Percentiles rank a stretch among this genome's conserved stretches.
phyloP scores from a whole-genome alignment of 2,888 invertebrate genomes.

The Pseudolycoriella hygida region DNA sequence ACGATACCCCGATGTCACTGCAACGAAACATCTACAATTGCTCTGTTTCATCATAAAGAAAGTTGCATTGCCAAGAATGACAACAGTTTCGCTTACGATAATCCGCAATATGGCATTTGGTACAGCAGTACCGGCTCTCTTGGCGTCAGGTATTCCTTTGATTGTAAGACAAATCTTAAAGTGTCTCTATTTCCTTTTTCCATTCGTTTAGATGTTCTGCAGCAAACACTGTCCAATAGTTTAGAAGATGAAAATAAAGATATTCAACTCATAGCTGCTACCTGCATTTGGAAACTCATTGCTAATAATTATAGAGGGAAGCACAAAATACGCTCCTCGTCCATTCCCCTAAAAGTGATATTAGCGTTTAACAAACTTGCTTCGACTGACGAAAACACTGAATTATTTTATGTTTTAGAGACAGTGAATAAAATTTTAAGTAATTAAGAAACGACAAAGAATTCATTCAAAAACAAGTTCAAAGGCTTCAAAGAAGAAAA shows the following conservation, averaged over 20 bases:
- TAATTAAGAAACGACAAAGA: background rate
- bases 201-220: constrained; percentile 10
- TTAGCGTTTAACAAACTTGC: constrained; percentile 14
- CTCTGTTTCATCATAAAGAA: constrained; percentile 18
- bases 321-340: constrained; percentile 20
- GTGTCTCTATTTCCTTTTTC: background rate
- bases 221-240: constrained; percentile 7
- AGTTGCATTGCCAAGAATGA: constrained; percentile 11
- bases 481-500: no score
- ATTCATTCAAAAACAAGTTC: no score
- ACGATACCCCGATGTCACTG: constrained; percentile 20
- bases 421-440: background rate
- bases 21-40: constrained; percentile 13
- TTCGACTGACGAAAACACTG: background rate
- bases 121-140: constrained; percentile 19
- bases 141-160: constrained; percentile 14
- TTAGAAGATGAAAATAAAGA: constrained; percentile 13
- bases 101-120: constrained; percentile 25
- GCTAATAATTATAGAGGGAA: constrained; percentile 22
- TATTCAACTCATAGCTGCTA: constrained; percentile 19
- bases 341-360: constrained; percentile 17
- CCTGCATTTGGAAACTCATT: constrained; percentile 22
- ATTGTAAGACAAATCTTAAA: background rate
- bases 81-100: constrained; percentile 19
- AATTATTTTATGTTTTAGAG: background rate